Percentiles rank a stretch among this genome's conserved stretches.
Conservation (phyloP, 37 sponge, comb jelly and placozoan genomes). For the Spongilla lacustris region DNA sequence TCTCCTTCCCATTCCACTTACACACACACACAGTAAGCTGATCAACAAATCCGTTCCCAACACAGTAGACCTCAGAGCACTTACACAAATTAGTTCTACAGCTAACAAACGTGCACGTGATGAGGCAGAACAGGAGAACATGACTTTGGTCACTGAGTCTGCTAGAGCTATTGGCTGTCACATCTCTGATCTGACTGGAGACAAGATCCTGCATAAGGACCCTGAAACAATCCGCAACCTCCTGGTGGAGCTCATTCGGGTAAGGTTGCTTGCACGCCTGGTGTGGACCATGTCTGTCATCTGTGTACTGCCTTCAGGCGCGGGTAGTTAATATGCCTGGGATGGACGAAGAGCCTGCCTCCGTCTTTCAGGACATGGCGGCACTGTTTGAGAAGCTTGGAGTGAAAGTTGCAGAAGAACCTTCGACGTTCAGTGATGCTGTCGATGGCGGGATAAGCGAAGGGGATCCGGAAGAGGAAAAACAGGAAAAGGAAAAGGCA, state of each 20-base stretch:
- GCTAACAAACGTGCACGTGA: slow-evolving; percentile 6
- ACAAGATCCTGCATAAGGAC: slow-evolving; percentile 41
- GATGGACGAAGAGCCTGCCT: slow-evolving; percentile 76
- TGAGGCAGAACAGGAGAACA: slow-evolving; percentile 77
- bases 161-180: slow-evolving; percentile 88
- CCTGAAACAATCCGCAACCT: slow-evolving; percentile 29
- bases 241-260: slow-evolving; percentile 75
- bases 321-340: slow-evolving; percentile 69
- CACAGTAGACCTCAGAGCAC: slow-evolving; percentile 84
- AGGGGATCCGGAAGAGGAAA: neutral
- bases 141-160: slow-evolving; percentile 83
- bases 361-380: slow-evolving; percentile 56
- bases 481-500: neutral
- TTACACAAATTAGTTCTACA: slow-evolving; percentile 35
- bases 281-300: neutral
- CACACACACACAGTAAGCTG: slow-evolving; percentile 59
- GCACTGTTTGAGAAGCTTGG: slow-evolving; percentile 45
- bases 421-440: neutral
- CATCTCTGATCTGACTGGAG: slow-evolving; percentile 46
- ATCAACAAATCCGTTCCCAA: slow-evolving; percentile 72
- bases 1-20: neutral
- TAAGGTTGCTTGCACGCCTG: slow-evolving; percentile 16
- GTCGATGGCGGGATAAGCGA: neutral
- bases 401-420: neutral
- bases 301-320: slow-evolving; percentile 35